Evolutionary conservation across 2,113 vertebrate species (phyloP).

Genomic region (Setophaga coronata): DNA sequence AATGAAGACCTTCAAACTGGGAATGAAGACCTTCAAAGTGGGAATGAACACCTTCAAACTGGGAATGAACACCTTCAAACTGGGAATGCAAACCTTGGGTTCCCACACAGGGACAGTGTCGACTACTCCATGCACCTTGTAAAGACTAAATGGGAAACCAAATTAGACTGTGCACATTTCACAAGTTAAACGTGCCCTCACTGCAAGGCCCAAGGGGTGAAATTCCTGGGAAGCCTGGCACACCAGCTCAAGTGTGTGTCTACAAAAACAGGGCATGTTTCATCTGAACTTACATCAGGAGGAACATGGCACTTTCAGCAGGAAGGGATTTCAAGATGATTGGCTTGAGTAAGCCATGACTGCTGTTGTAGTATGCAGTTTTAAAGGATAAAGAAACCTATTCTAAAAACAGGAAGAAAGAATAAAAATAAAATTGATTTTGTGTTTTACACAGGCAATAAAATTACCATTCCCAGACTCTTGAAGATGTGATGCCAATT

Average conservation of each 20-base stretch:
- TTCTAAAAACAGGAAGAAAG: neutral
- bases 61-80: neutral
- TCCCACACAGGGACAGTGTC: neutral
- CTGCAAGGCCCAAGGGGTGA: neutral
- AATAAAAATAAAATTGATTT: neutral
- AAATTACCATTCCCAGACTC: neutral
- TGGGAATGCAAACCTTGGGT: neutral
- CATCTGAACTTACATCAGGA: neutral
- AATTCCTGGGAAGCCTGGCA: constrained; percentile 8
- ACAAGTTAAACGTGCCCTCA: neutral
- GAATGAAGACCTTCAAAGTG: too few species aligned
- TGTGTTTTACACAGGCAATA: neutral
- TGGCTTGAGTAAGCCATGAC: neutral
- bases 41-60: neutral
- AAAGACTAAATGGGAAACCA: neutral
- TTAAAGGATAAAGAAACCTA: neutral
- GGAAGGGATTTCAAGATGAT: neutral
- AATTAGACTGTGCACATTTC: neutral
- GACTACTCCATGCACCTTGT: neutral
- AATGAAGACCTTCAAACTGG: neutral
- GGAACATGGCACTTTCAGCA: neutral
- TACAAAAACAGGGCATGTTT: neutral
- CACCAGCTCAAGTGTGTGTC: neutral
- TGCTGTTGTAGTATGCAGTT: neutral
- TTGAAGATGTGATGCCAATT: neutral